Percentiles rank a stretch among this genome's conserved stretches.
These are phyloP conservation scores for Aurelia aurita DNA, from an alignment of 30 jellyfish, hydroid and myxozoan species.

Conservation along the genomic window DNA sequence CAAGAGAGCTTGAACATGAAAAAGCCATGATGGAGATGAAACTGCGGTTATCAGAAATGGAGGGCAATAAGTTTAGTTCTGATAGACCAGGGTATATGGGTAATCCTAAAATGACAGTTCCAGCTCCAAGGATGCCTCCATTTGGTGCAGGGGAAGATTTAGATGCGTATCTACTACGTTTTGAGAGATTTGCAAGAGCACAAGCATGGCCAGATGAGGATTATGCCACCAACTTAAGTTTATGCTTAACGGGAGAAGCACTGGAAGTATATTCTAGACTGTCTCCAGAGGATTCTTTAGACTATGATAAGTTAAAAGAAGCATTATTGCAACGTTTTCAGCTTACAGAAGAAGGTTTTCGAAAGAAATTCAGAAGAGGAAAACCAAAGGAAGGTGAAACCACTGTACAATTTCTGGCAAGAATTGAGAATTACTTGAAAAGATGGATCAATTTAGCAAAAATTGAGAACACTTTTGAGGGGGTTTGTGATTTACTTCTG, in stretches of 20 bases:
- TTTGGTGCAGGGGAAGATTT: background rate
- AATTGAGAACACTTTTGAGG: conserved; percentile 25
- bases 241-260: too few species aligned
- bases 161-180: too few species aligned
- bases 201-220: too few species aligned
- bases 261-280: too few species aligned
- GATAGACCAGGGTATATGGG: background rate
- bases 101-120: conserved; percentile 1
- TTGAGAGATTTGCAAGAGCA: too few species aligned
- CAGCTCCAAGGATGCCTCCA: conserved; percentile 16
- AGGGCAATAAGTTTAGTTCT: background rate
- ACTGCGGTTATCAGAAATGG: conserved; percentile 7
- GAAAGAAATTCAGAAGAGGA: conserved; percentile 22
- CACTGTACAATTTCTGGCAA: conserved; percentile 22
- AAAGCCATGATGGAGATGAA: conserved; percentile 39
- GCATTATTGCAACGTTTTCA: conserved; percentile 23
- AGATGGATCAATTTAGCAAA: conserved; percentile 18
- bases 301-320: conserved; percentile 14
- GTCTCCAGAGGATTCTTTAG: conserved; percentile 31
- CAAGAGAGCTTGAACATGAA: conserved; percentile 16
- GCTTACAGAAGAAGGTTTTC: conserved; percentile 27
- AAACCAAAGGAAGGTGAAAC: conserved; percentile 30
- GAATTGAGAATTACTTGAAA: conserved; percentile 23
- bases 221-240: too few species aligned
- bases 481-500: conserved; percentile 34